Evolutionary conservation across 2,113 vertebrate genomes (phyloP), one percentile per base, ranked within the genome.

Genomic region (Hyla sarda): DNA sequence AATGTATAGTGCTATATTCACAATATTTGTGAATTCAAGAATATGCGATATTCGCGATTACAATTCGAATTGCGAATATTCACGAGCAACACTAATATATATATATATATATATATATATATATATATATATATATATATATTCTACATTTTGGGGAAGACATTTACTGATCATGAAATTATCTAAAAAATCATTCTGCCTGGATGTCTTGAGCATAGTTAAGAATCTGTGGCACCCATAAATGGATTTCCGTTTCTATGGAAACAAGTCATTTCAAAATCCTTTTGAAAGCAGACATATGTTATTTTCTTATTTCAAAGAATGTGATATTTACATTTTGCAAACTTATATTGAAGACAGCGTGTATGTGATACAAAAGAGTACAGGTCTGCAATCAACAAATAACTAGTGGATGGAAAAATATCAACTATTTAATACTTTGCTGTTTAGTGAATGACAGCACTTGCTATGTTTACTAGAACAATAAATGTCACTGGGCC

Each of bases 241-340:
- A 77, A 54, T 77, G 75, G 28, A 77, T 21, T 54, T 77, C 54
- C 32, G 50, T 54, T 54, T 77, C 75, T 28, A 77, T 30, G 75
- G 75, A 54, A 77, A 77, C 73, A 74, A 32, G 25, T 77, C 48
- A 50, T 54, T 50, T 54, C 50, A 14, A 54, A 34, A 77, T 77
- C 75, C 48, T 34, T 76, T 77, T 77, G 75, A 77, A 54, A 34
- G 48, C 75, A 77, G 48, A 77, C 48, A 54, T 56, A 77, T 77
- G 28, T 77, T 77, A 30, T 54, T 77, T 77, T 77, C 50, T 56
- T 34, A 32, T 71, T 71, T 71, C 67, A 77, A 77, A 32, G 74
- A 54, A 9, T 77, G 25, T 52, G 14, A 77, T 54, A 54, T 77
- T 54, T 54, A 54, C 48, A 77, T 77, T 77, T 77, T 6, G 14